phyloP scores from a whole-genome alignment of 2,113 vertebrate species.

The Xenopus laevis region DNA sequence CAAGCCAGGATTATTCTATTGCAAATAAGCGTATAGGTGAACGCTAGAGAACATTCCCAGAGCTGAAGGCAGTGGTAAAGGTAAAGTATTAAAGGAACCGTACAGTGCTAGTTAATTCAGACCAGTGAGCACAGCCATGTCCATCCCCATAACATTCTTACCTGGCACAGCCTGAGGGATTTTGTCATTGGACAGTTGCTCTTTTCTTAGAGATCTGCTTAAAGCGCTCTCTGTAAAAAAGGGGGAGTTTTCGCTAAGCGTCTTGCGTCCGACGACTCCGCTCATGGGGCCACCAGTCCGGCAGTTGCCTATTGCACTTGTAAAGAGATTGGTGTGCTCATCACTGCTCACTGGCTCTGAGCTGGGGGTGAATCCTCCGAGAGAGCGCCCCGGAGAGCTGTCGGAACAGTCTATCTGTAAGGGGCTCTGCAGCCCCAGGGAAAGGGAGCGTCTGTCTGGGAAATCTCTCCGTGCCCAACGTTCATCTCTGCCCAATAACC shows the following conservation, averaged over 20 bases:
- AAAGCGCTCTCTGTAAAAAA: constrained; percentile 66
- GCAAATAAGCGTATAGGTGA: too few species aligned
- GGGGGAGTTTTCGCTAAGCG: constrained; percentile 58
- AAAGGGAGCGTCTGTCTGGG: constrained; percentile 54
- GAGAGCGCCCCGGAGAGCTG: constrained; percentile 57
- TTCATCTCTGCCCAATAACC: constrained; percentile 66
- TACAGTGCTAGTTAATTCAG: too few species aligned
- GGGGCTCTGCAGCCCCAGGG: constrained; percentile 68
- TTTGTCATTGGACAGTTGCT: constrained; percentile 70
- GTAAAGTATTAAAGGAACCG: too few species aligned
- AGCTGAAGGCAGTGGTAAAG: too few species aligned
- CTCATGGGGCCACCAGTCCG: constrained; percentile 54
- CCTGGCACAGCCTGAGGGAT: constrained; percentile 67
- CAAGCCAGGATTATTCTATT: too few species aligned
- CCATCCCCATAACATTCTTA: constrained; percentile 60
- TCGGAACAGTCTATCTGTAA: constrained; percentile 74
- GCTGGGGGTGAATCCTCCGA: constrained; percentile 66
- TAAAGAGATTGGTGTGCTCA: constrained; percentile 88
- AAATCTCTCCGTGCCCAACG: constrained; percentile 71
- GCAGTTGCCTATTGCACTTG: constrained; percentile 80
- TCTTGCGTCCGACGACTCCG: constrained; percentile 58
- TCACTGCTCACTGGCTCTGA: constrained; percentile 64
- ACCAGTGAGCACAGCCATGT: too few species aligned
- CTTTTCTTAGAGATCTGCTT: constrained; percentile 68
- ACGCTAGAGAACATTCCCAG: too few species aligned